Conservation (phyloP, 2,797 vertebrate genomes). For the Spinibarbus caldwelli region DNA sequence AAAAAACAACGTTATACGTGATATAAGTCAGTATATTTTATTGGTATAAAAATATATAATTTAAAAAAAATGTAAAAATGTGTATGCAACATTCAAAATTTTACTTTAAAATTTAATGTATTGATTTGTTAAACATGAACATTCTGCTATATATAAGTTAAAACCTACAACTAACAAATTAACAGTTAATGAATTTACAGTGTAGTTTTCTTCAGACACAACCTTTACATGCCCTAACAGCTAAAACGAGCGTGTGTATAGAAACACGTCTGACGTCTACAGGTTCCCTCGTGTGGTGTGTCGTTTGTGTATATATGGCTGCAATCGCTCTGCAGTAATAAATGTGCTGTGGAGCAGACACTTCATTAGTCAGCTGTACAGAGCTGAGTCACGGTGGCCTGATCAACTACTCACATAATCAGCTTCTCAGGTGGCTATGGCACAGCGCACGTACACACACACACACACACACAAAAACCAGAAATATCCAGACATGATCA, state of each 20-base stretch:
- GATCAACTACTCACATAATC: constrained; percentile 37
- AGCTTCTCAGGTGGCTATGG: constrained; percentile 16
- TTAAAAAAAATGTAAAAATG: too few relatives aligned
- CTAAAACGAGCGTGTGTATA: not conserved
- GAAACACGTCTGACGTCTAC: not conserved
- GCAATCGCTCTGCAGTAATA: not conserved
- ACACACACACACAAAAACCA: constrained; percentile 41
- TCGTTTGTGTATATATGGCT: not conserved
- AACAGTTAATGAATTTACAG: not conserved
- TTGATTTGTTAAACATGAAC: not conserved
- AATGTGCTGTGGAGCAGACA: not conserved
- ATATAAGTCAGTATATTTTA: not conserved
- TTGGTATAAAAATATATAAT: not conserved
- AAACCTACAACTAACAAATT: not conserved
- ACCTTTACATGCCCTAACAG: not conserved
- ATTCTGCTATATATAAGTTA: not conserved
- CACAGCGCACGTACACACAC: constrained; percentile 37
- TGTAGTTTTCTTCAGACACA: not conserved
- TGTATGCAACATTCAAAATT: too few relatives aligned
- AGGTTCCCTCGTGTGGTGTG: not conserved
- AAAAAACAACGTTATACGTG: not conserved
- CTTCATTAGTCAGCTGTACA: constrained; percentile 26
- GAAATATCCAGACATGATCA: not conserved
- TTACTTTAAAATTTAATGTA: not conserved
- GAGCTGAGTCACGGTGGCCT: constrained; percentile 13